Conservation (phyloP, 2,888 invertebrate genomes). For the Mylabris sibirica region DNA sequence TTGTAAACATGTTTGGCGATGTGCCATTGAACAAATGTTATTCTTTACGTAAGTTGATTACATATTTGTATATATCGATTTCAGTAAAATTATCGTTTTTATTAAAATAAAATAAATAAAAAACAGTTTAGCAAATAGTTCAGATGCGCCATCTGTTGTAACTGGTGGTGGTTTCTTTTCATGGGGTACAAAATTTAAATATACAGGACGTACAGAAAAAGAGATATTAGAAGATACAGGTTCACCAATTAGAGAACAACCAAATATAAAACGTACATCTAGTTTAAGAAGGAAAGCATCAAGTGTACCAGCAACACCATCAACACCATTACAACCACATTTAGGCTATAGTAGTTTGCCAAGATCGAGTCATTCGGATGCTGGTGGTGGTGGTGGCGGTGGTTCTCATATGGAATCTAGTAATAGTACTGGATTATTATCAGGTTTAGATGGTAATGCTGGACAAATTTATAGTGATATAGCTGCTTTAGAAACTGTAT, state of each 20-base stretch:
- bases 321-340: constrained; percentile 79
- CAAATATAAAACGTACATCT: constrained; percentile 62
- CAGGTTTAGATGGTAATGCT: constrained; percentile 56
- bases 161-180: constrained; percentile 92
- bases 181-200: constrained; percentile 93
- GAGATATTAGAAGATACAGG: constrained; percentile 88
- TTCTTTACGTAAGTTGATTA: constrained; percentile 89
- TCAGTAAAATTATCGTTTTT: too few species aligned
- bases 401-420: constrained; percentile 59
- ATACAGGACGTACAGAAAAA: constrained; percentile 89
- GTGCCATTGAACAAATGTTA: constrained; percentile 96
- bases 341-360: constrained; percentile 85
- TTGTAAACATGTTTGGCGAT: constrained; percentile 96
- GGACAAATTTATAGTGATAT: constrained; percentile 57
- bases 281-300: constrained; percentile 78
- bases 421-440: constrained; percentile 56
- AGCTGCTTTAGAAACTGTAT: constrained; percentile 71
- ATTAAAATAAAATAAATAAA: too few species aligned
- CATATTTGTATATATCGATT: constrained; percentile 37
- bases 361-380: constrained; percentile 81
- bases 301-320: constrained; percentile 87
- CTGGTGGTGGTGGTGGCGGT: too few species aligned
- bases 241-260: constrained; percentile 70
- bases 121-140: constrained; percentile 80
- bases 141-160: constrained; percentile 82